Percentiles rank a stretch among this genome's conserved stretches.
Evolutionary conservation across 2,888 invertebrate species (phyloP).

Genomic region (Cantharis rufa): DNA sequence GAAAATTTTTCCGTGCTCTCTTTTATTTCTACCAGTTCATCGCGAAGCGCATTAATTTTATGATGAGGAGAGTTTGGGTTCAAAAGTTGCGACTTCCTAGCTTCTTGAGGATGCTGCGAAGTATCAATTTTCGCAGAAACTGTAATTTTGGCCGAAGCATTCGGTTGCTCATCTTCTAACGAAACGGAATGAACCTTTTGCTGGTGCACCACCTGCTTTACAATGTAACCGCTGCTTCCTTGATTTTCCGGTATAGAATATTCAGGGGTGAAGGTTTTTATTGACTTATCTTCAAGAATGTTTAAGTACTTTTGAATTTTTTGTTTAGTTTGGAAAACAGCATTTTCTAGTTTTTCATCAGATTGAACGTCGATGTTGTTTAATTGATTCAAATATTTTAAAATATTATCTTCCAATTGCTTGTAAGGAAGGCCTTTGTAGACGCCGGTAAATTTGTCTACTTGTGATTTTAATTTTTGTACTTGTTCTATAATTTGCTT

Average conservation of each 20-base stretch:
- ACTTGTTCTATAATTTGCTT: slow-evolving; percentile 32
- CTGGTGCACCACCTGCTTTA: not conserved
- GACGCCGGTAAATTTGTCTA: slow-evolving; percentile 33
- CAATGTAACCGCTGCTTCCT: not conserved
- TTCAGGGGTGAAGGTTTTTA: slow-evolving; percentile 12
- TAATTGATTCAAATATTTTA: slow-evolving; percentile 16
- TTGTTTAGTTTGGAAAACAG: slow-evolving; percentile 27
- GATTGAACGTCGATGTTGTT: slow-evolving; percentile 18
- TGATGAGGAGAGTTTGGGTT: slow-evolving; percentile 16
- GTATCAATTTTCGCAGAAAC: not conserved
- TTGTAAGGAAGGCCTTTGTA: slow-evolving; percentile 29
- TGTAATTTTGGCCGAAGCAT: no score
- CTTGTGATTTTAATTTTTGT: slow-evolving; percentile 33
- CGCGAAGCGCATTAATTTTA: slow-evolving; percentile 26
- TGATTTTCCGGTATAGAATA: not conserved
- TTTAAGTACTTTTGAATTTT: slow-evolving; percentile 33
- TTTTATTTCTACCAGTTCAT: slow-evolving; percentile 20
- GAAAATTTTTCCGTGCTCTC: slow-evolving; percentile 26
- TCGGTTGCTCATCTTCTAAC: not conserved
- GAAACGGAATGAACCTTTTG: not conserved
- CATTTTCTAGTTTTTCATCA: slow-evolving; percentile 28
- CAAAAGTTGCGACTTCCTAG: not conserved
- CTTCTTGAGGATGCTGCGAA: not conserved
- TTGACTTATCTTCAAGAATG: slow-evolving; percentile 34
- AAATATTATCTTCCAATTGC: slow-evolving; percentile 30